Evolutionary conservation across 2,797 vertebrate genomes (phyloP), one percentile per base, ranked within the genome.

Genomic region (Natrix natrix): DNA sequence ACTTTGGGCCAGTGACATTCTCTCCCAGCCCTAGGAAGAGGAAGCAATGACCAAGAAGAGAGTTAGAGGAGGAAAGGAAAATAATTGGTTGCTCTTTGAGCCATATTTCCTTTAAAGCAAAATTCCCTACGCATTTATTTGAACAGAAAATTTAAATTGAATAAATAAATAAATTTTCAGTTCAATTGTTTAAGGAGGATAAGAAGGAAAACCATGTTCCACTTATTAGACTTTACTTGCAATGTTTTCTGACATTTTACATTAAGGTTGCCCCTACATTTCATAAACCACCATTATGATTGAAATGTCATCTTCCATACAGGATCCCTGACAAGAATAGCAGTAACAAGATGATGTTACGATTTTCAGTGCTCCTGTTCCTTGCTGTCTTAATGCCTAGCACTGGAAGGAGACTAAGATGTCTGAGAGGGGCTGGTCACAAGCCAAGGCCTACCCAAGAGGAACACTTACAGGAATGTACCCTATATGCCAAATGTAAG

Each of bases 401-500:
- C 78, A 96, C 96, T 91, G 87, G 93, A 94, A 89, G 88, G 28
- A 52, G 94, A 0, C 56, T 86, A 61, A 32, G 20, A 87, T 98
- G 98, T 93, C 96, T 98, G 91, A 16, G 95, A 87, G 96, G 97
- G 24, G 86, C 7, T 16, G 94, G 93, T 92, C 97, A 98, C 94
- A 98, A 98, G 93, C 52, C 1, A 1, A 87, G 92, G 78, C 97
- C 98, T 37, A 95, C 96, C 90, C 93, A 91, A 32, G 97, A 98
- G 89, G 90, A 93, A 26, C 20, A 94, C 5, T 94, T 98, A 96
- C 94, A 88, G 5, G 98, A 97, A 94, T 98, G 98, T 61, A 91
- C 92, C 16, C 92, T 97, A 24, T 98, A 98, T 88, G 95, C 96
- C 48, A 91, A 97, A 95, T 97, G 98, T 98, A 97, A 97, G 97